Base-by-base conservation (phyloP, 2,888 invertebrate genomes). In the Deilephila porcellus region DNA sequence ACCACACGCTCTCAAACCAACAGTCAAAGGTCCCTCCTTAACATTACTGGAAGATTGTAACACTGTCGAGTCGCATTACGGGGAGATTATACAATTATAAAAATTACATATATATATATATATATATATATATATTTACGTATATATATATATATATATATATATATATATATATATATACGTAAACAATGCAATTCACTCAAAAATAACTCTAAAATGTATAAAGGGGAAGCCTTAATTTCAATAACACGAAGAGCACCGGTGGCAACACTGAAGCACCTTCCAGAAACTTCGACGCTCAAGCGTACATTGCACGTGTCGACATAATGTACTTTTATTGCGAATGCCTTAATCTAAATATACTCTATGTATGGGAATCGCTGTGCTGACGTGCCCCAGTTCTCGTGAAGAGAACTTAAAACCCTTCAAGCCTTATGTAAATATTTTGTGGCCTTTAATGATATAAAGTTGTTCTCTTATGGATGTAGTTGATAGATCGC, bases 251-350 rank as follows among this genome's bases (percentile, higher is more conserved):
- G 78, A 83, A 80, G 86, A 90, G 91, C 90, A 91, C 91, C 89
- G 90, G 90, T 86, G 83, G 75, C 75, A 73, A 80, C 86, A 91
- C 88, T 88, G 90, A 90, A 87, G 89, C 91, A 91, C 90, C 89
- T 84, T 77, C 74, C 75, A n/a, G 56, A 56, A 56, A 67, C 45
- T 76, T 78, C 76, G 75, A 75, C 75, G 82, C 81, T 78, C 77
- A 85, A 86, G 86, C 85, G 73, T 56, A 71, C 59, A 37, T 64
- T 25, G 60, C 60, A 67, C 67, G 20, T 52, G 52, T 25, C 11
- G 52, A 52, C 67, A 25, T 25, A 34, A 85, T 89, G 89, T 89
- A 90, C 90, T 91, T 25, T 87, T 85, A 87, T 83, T 84, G 83
- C 85, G 83, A 86, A 84, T 77, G 70, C 83, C 89, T 91, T 91